Base-by-base conservation (phyloP, 2,888 invertebrate genomes). In the Malthinus flaveolus region DNA sequence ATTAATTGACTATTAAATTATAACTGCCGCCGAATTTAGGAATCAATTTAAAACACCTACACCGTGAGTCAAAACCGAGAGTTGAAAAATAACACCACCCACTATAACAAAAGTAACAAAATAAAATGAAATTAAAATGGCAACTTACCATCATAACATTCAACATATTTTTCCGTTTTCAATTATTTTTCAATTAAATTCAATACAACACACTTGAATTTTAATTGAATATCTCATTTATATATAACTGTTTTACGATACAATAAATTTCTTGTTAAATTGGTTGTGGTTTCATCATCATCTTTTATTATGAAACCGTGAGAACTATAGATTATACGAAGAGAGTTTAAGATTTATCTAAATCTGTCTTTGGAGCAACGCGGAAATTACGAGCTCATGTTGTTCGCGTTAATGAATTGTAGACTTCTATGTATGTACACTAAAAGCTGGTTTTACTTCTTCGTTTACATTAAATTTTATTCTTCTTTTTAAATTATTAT, bases 291-390 rank as follows among this genome's bases (percentile, higher is more conserved):
- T 54, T 39, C 37, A 47, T 47, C 37, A 47, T 47, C 44, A 53
- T 46, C 11, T 32, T 33, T 32, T 15, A 32, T 35, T 32, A 11
- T 15, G 48, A 55, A 57, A 50, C 48, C 65, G 66, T 65, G 66
- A 62, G 65, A 65, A 65, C 60, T 53, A 49, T 61, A 47, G 54
- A 49, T 34, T 55, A 54, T 54, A 61, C 61, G 64, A 63, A 64
- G 63, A 62, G 57, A 58, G 52, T 49, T 50, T 54, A 46, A 65
- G 66, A 66, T 66, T 66, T 66, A 66, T 66, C 62, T n/a, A n/a
- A 62, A 65, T 60, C 59, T 59, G 65, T 64, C 64, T n/a, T n/a
- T n/a, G 32, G 37, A 56, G 56, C 55, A 63, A 65, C 64, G 60
- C 65, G 67, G 65, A 65, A 66, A 66, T 62, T 61, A 54, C 57